Evolutionary conservation across 2,797 vertebrate genomes (phyloP), one percentile per base, ranked within the genome.

Genomic region (Potorous gilbertii): DNA sequence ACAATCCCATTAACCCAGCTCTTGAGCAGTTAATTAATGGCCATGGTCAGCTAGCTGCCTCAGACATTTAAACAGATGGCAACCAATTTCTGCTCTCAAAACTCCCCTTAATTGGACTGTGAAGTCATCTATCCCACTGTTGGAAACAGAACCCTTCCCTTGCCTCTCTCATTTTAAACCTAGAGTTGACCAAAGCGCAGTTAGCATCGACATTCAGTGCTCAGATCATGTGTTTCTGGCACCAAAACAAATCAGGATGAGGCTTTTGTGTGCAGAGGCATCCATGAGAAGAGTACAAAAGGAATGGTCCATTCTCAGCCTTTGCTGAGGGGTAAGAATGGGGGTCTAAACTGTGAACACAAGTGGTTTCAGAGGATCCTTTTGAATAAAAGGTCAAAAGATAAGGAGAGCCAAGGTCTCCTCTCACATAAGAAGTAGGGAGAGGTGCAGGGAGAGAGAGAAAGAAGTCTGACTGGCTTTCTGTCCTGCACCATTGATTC

Each of bases 171-270:
- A 81, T 92, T 94, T 97, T 98, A 96, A 97, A 98, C 92, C 97
- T 94, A 28, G 56, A 54, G 13, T 34, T 93, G 54, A 95, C 96
- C 94, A 97, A 92, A 93, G 94, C 97, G 95, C 92, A 92, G 96
- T 98, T 97, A 97, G 95, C 96, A 55, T 74, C 56, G 54, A 66
- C 54, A 97, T 56, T 97, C 92, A 96, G 96, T 90, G 97, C 97
- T 97, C 94, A 24, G 92, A 95, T 97, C 95, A 92, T 87, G 96
- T 95, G 95, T 98, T 98, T 94, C 98, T 97, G 98, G 98, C 98
- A 98, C 98, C 98, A 96, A 97, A 98, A 95, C 98, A 96, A 97
- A 98, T 96, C 96, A 98, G 93, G 95, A 97, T 97, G 97, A 97
- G 95, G 95, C 95, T 98, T 94, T 50, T 94, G 91, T 97, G 97